Percentiles rank a stretch among this genome's conserved stretches.
phyloP scores from a whole-genome alignment of 2,113 vertebrate genomes.

The Pedionomus torquatus region DNA sequence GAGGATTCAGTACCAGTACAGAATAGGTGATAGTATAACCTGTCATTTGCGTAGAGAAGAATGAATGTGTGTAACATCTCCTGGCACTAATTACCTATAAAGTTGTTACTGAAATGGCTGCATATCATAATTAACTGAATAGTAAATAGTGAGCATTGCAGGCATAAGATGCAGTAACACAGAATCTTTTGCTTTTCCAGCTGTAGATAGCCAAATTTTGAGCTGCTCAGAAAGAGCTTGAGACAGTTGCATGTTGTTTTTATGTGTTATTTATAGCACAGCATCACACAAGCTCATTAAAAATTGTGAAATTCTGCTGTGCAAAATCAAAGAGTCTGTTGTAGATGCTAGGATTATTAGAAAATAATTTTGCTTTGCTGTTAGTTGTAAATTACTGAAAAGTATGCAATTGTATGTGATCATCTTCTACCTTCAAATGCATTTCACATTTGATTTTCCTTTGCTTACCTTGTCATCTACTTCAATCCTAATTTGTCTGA shows the following conservation, averaged over 20 bases:
- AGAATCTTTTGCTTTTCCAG: background rate
- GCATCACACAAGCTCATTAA: background rate
- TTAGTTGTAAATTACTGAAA: conserved; percentile 8
- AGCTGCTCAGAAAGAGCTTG: background rate
- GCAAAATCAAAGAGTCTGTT: background rate
- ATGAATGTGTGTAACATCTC: background rate
- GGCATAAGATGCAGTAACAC: background rate
- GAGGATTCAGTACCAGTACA: background rate
- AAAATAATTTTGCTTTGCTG: background rate
- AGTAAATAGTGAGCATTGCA: background rate
- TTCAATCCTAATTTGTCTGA: background rate
- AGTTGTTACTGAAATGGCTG: background rate
- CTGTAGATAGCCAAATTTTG: background rate
- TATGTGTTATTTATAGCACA: background rate
- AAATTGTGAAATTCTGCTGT: background rate
- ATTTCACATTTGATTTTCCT: background rate
- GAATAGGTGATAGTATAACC: background rate
- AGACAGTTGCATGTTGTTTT: background rate
- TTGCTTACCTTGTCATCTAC: background rate
- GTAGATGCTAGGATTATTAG: background rate
- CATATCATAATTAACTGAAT: background rate
- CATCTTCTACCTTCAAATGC: background rate
- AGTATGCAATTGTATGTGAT: background rate
- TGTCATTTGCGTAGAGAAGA: background rate
- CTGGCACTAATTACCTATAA: background rate